Conservation (phyloP, 1,140 invertebrate species). For the Himalopsyche phryganea region DNA sequence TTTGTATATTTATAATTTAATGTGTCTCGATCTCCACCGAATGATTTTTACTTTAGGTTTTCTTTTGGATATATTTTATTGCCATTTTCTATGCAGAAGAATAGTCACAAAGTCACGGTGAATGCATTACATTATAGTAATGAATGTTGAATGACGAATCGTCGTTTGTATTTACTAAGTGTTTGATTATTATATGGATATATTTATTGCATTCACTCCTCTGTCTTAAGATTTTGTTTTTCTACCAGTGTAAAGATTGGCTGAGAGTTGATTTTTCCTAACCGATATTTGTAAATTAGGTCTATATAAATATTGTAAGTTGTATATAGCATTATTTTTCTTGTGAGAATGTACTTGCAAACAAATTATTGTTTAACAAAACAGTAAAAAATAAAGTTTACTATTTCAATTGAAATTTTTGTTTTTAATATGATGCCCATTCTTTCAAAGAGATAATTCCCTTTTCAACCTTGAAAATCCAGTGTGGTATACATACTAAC, state of each 20-base stretch:
- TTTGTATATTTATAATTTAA: slow-evolving; percentile 36
- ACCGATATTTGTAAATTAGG: slow-evolving; percentile 25
- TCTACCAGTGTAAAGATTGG: slow-evolving; percentile 32
- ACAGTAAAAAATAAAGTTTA: slow-evolving; percentile 31
- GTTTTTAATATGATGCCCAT: no score
- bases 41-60: slow-evolving; percentile 31
- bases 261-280: slow-evolving; percentile 32
- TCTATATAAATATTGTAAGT: slow-evolving; percentile 29
- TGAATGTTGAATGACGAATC: slow-evolving; percentile 20
- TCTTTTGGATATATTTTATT: slow-evolving; percentile 33
- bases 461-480: no score
- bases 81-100: slow-evolving; percentile 33
- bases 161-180: slow-evolving; percentile 27
- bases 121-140: slow-evolving; percentile 21
- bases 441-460: no score
- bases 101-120: slow-evolving; percentile 32
- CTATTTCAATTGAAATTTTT: slow-evolving; percentile 28
- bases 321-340: slow-evolving; percentile 33
- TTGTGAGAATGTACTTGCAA: slow-evolving; percentile 24
- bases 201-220: slow-evolving; percentile 31
- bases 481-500: no score
- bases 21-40: slow-evolving; percentile 35
- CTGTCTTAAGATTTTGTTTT: slow-evolving; percentile 21
- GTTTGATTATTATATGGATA: slow-evolving; percentile 12
- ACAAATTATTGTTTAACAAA: slow-evolving; percentile 29